phyloP scores from a whole-genome alignment of 2,113 vertebrate species.

The Eonycteris spelaea region DNA sequence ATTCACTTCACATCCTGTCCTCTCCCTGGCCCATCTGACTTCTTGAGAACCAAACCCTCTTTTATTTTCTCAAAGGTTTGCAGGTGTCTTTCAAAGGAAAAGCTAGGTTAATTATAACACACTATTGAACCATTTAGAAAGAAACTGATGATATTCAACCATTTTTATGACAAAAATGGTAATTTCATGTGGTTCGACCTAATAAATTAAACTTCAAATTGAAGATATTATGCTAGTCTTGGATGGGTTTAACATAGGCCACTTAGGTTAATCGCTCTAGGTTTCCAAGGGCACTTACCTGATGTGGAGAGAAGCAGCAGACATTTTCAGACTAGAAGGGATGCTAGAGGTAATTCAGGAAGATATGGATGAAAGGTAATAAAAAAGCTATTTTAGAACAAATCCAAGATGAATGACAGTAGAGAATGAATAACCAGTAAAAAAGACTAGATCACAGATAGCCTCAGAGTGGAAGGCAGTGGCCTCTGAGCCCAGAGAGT shows the following conservation, averaged over 20 bases:
- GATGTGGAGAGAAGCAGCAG: neutral
- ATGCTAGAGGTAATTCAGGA: neutral
- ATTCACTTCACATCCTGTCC: neutral
- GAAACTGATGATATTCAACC: neutral
- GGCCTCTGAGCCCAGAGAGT: neutral
- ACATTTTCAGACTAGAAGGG: neutral
- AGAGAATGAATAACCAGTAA: neutral
- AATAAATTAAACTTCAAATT: neutral
- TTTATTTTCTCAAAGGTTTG: neutral
- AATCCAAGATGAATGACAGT: neutral
- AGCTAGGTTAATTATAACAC: neutral
- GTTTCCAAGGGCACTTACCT: neutral
- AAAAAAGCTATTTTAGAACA: conserved; percentile 13
- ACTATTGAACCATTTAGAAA: neutral
- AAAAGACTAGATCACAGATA: neutral
- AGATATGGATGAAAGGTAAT: neutral
- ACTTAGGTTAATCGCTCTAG: neutral
- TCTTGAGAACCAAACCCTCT: neutral
- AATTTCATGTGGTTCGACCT: neutral
- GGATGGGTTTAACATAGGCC: neutral
- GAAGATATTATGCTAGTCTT: neutral
- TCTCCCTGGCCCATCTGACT: neutral
- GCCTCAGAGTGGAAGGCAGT: neutral
- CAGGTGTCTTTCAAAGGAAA: neutral
- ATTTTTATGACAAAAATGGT: neutral